Evolutionary conservation across 2,797 vertebrate species (phyloP).

Genomic region (Lagocephalus sceleratus): DNA sequence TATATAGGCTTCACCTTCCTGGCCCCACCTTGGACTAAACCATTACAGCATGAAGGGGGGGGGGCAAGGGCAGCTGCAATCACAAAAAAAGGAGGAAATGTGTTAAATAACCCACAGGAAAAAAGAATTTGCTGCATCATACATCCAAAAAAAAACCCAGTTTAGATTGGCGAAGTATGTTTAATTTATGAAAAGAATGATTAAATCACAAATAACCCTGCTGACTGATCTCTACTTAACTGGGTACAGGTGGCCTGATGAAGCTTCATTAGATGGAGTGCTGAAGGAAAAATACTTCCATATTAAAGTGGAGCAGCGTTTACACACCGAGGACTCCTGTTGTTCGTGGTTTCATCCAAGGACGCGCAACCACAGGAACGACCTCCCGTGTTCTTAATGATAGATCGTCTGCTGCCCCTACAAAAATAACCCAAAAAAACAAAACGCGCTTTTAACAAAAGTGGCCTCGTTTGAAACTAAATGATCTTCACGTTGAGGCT

Average conservation of each 20-base stretch:
- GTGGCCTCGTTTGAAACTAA: too few species aligned
- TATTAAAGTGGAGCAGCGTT: too few species aligned
- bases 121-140: background rate
- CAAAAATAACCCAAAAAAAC: too few species aligned
- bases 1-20: background rate
- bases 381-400: too few species aligned
- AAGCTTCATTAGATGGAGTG: background rate
- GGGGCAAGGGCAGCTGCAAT: background rate
- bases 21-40: background rate
- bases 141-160: background rate
- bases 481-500: too few species aligned
- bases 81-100: background rate
- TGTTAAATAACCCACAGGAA: background rate
- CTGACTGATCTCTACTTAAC: background rate
- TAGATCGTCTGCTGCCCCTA: too few species aligned
- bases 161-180: background rate
- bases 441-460: too few species aligned
- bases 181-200: background rate
- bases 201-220: background rate
- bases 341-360: too few species aligned
- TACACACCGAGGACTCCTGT: too few species aligned
- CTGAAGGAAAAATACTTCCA: background rate
- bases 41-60: background rate
- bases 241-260: background rate
- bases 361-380: too few species aligned